Base-by-base conservation (phyloP, 2,113 vertebrate species). In the Agelaius tricolor region DNA sequence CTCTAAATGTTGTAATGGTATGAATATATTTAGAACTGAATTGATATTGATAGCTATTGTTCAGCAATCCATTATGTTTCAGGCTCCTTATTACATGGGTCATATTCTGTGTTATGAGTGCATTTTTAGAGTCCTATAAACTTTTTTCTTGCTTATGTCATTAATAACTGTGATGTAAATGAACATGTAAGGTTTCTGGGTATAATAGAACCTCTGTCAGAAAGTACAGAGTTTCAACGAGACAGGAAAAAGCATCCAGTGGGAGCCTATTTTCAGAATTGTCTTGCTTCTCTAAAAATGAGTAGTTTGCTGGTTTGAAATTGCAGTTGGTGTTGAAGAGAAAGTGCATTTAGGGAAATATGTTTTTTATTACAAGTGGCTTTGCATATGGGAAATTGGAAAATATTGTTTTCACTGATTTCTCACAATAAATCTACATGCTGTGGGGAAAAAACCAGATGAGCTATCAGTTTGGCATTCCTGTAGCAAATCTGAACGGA, bases 381-480 rank as follows among this genome's bases (percentile, higher is more conserved):
- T 92, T 88, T 93, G 49, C 62, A 10, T 69, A 58, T 95, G 55
- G 68, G 47, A 93, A 94, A 69, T 63, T 37, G 35, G 55, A 67
- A 94, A 93, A 73, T 26, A 20, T 12, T 89, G 43, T 31, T 89
- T 83, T 93, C 52, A 17, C 57, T 51, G 30, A 37, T 89, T 93
- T 93, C 85, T 84, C 59, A 77, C 28, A 87, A 49, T 92, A 92
- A 88, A 80, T 83, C 72, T 93, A 66, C 93, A 54, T 47, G 47
- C 28, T 82, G 27, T n/a, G 23, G 31, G 43, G 17, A 5, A 5
- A n/a, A 84, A 62, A 30, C 1, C 63, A 84, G 41, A 54, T 89
- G 89, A 92, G 30, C 22, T 77, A 59, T 91, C 61, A 44, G 52
- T 79, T 84, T 91, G 73, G 62, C 69, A 83, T 87, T 87, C 30